Evolutionary conservation across 2,797 vertebrate species (phyloP), one percentile per base, ranked within the genome.

Genomic region (Pseudomugil gertrudae): DNA sequence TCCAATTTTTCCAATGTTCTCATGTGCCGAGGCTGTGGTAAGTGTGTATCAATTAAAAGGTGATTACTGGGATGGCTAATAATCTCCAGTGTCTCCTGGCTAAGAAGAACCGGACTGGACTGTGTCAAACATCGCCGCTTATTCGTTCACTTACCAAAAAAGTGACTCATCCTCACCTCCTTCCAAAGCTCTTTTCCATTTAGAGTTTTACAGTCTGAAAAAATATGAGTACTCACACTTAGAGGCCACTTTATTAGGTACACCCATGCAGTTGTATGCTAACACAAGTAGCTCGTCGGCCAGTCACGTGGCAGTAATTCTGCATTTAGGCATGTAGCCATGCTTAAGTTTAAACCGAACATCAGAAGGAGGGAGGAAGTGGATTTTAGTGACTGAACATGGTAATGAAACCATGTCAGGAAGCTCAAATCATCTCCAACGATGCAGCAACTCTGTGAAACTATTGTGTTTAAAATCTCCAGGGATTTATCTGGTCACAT

Each of bases 21-120:
- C 45, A 23, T 19, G 14, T 15, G 9, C n/a, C n/a, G 9, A 21
- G 43, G 43, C 32, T 26, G 54, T 29, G 29, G 29, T 23, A 35
- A 15, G 47, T 43, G n/a, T 33, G 36, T 26, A 32, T 8, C 24
- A 7, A 69, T 60, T 61, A 38, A 75, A 66, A 72, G 40, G 61
- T 72, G 69, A 69, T 60, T 58, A 58, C 30, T 70, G 38, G 56
- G 35, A 45, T 29, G 45, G 61, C 35, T 58, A 52, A 63, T 45
- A 45, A 21, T 45, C 43, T 45, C 8, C 7, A 45, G 43, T 21
- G 43, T 9, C 21, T 45, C 7, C 43, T 45, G 43, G 43, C n/a
- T 1, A n/a, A 45, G 40, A 43, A n/a, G 40, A 43, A n/a, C 5
- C 38, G 19, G 38, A 19, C 40, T 19, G 40, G 8, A 43, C 17